phyloP scores from a whole-genome alignment of 2,797 vertebrate species.

The Thripadectes ignobilis region DNA sequence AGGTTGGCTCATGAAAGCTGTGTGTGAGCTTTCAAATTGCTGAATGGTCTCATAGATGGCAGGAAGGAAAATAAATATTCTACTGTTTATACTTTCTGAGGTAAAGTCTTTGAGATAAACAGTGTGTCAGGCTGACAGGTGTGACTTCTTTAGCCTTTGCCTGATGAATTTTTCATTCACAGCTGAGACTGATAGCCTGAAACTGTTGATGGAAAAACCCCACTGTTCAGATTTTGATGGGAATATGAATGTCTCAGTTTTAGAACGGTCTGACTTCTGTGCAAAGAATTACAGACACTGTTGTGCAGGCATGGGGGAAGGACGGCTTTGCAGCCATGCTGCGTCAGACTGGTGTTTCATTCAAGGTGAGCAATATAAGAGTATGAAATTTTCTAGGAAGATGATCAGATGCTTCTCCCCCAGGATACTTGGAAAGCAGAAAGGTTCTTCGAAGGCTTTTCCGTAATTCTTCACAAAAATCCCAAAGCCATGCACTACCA shows the following conservation, averaged over 20 bases:
- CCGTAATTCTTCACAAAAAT: neutral
- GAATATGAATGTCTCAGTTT: neutral
- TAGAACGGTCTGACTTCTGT: conserved; percentile 9
- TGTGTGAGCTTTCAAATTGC: conserved; percentile 47
- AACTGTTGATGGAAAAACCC: conserved; percentile 60
- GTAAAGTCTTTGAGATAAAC: conserved; percentile 67
- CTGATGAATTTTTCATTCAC: conserved; percentile 63
- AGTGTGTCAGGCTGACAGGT: conserved; percentile 70
- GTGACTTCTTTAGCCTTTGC: conserved; percentile 64
- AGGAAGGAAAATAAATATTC: conserved; percentile 76
- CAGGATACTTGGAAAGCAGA: neutral
- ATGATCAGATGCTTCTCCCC: neutral
- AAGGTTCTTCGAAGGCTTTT: neutral
- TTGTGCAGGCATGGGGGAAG: neutral
- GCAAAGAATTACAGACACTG: neutral
- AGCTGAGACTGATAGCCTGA: conserved; percentile 50
- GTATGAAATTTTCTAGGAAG: neutral
- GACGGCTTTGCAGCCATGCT: accelerated
- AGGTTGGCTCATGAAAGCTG: conserved; percentile 65
- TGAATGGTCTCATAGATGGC: conserved; percentile 68
- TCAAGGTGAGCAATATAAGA: neutral
- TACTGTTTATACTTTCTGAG: conserved; percentile 64
- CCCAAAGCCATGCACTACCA: neutral
- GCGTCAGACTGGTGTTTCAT: neutral
- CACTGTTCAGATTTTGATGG: conserved; percentile 24